Conservation (phyloP, 2,113 vertebrate species). For the Penelope pileata region DNA sequence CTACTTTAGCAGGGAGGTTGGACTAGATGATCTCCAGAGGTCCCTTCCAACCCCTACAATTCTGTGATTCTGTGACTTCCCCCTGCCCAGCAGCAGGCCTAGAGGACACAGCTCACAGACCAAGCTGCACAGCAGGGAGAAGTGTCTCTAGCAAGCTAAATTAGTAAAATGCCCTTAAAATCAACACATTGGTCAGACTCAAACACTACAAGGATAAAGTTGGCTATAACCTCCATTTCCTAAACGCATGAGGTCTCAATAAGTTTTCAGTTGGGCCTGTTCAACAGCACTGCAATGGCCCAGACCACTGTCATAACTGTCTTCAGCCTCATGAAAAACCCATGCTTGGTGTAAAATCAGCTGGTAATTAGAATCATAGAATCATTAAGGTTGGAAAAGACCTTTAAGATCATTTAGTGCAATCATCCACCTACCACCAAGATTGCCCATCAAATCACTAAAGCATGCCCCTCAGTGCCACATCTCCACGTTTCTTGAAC, state of each 20-base stretch:
- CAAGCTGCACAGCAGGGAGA: background rate
- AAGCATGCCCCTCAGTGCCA: too few relatives aligned
- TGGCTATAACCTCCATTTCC: background rate
- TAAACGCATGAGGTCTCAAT: background rate
- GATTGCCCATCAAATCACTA: too few relatives aligned
- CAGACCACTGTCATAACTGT: background rate
- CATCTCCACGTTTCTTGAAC: too few relatives aligned
- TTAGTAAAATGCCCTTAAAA: background rate
- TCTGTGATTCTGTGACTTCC: background rate
- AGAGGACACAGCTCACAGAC: background rate
- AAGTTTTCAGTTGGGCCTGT: background rate
- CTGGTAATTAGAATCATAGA: too few relatives aligned
- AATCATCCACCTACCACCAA: too few relatives aligned
- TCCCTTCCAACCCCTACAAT: background rate
- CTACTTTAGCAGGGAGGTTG: background rate
- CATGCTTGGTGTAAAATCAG: background rate
- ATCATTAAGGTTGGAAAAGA: too few relatives aligned
- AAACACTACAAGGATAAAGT: background rate
- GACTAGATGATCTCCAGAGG: background rate
- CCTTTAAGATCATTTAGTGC: too few relatives aligned
- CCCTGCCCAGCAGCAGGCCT: background rate
- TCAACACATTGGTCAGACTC: background rate
- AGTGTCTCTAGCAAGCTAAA: background rate
- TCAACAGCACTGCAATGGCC: fast-evolving
- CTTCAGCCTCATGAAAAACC: background rate